Base-by-base conservation (phyloP, 2,113 vertebrate genomes). In the Ranitomeya variabilis region DNA sequence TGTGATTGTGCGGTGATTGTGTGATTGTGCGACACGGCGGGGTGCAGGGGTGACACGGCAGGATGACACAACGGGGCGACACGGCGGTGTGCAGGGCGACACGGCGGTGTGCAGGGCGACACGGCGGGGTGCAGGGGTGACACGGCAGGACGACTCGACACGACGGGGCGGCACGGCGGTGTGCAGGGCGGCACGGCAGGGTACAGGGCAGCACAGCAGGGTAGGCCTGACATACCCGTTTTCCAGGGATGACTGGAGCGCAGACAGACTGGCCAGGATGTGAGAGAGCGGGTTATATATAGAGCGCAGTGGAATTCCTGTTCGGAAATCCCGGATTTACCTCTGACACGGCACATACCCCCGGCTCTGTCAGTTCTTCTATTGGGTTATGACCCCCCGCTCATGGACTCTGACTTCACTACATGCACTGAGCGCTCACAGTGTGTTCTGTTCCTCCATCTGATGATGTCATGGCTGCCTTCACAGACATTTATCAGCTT, bases 271-370 rank as follows among this genome's bases (percentile, higher is more conserved):
- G 55, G 26, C 60, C 73, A 78, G 85, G 85, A 86, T 86, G 59
- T 64, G 57, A n/a, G 26, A n/a, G 26, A 14, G 85, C 18, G 7
- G 18, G 85, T 51, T 86, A 78, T 86, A 45, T 64, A 86, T 86
- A 78, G 73, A 59, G 26, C 12, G 69, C 83, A 26, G 57, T 31
- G 71, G 84, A 86, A 86, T 77, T 86, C 84, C 71, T 86, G 69
- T 21, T 19, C 57, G 85, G 85, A 86, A 86, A 86, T 23, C 57
- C 85, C 15, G 64, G 55, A 26, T 86, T 76, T 15, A 59, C 85
- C 82, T 52, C 26, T 76, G 73, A 64, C 85, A 59, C 51, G 55
- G 62, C 55, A 52, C 59, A 52, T 73, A 52, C 69, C 80, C 26
- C 80, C 26, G 55, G 66, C 64, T 10, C 31, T 45, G 80, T 18